Base-by-base conservation (phyloP, 2,797 vertebrate genomes). In the Poeciliopsis gracilis region DNA sequence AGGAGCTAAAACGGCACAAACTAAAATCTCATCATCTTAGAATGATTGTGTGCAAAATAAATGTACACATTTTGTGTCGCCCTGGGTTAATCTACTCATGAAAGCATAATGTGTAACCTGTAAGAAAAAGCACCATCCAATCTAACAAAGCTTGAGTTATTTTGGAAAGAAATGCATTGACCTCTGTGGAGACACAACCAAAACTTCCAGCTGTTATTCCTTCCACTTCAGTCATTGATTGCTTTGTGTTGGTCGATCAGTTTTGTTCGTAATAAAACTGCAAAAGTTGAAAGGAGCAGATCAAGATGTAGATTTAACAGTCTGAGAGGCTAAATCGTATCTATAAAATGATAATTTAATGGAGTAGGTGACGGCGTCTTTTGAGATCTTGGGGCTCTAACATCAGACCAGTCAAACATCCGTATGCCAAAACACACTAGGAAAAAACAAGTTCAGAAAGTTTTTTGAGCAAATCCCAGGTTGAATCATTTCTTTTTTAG, bases 381-480 rank as follows among this genome's bases (percentile, higher is more conserved):
- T 70, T n/a, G 25, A 70, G 13, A 70, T 70, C 41, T 13, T 16
- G 13, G 38, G 66, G 23, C 38, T 69, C 23, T 0, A 41, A 67
- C 33, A 67, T 67, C 20, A 25, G 36, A 67, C 6, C 18, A 41
- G 10, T 69, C 11, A 15, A 30, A 69, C 66, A 69, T 43, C 38
- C 25, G 10, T 69, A 43, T 5, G 4, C 30, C 59, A 16, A 15
- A 53, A 61, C 7, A 33, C 15, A 15, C 28, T 18, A 33, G 9
- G 59, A 30, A 33, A 59, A 16, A 61, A 57, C 53, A 57, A 57
- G 25, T 57, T 57, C 53, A 57, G 53, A 18, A 33, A 71, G 49
- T 10, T 73, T 73, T 55, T 36, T 53, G 33, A 73, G 72, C 49
- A 73, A 73, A 53, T 73, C 38, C 49, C 12, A 53, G 38, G 36